Conservation (phyloP, 2,797 vertebrate species). For the Typhlichthys subterraneus region DNA sequence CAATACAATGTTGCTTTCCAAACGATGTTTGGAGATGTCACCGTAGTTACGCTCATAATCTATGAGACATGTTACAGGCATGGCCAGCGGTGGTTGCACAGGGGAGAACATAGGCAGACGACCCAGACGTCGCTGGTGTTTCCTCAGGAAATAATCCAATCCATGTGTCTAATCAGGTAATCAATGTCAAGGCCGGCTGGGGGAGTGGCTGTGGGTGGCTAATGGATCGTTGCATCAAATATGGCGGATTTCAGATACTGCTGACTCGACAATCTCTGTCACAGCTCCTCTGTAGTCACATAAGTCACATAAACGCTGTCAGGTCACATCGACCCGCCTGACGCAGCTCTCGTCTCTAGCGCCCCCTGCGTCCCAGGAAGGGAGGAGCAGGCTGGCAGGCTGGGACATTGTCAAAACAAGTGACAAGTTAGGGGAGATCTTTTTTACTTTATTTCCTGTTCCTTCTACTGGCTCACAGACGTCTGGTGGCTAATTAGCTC, state of each 20-base stretch:
- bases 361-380: no score
- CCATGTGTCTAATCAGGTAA: slow-evolving; percentile 80
- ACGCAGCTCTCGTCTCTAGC: no score
- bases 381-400: not conserved
- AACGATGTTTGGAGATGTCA: no score
- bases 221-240: slow-evolving; percentile 63
- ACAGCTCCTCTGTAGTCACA: slow-evolving; percentile 63
- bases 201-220: slow-evolving; percentile 26
- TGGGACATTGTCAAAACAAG: slow-evolving; percentile 46
- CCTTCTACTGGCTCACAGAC: slow-evolving; percentile 52
- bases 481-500: slow-evolving; percentile 84
- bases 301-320: slow-evolving; percentile 62
- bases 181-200: slow-evolving; percentile 64
- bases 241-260: slow-evolving; percentile 65
- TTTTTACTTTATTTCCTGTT: slow-evolving; percentile 2
- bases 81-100: no score
- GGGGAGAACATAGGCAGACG: slow-evolving; percentile 56
- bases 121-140: slow-evolving; percentile 64
- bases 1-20: no score
- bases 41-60: no score
- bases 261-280: slow-evolving; percentile 65
- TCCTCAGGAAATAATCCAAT: slow-evolving; percentile 79
- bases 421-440: slow-evolving; percentile 30
- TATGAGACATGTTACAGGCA: no score
- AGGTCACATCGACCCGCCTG: slow-evolving; percentile 54